phyloP scores from a whole-genome alignment of 30 jellyfish, hydroid and myxozoan species.

The Catostylus mosaicus region DNA sequence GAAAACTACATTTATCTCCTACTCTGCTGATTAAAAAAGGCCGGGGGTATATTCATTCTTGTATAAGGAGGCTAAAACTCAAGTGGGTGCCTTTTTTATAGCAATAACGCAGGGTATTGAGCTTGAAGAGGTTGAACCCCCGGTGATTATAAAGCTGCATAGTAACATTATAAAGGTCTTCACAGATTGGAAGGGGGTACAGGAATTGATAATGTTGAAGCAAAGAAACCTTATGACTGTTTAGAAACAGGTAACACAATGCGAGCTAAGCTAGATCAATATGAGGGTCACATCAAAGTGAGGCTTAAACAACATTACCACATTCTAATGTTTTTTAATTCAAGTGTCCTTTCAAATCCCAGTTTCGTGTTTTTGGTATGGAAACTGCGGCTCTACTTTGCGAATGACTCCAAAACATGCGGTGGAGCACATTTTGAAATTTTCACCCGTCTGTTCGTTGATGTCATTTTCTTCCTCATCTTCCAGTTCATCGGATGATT shows the following conservation, averaged over 20 bases:
- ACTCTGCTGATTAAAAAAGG: too few species aligned
- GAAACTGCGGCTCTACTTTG: not conserved
- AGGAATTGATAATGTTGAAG: not conserved
- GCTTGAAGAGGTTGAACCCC: too few species aligned
- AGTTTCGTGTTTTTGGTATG: not conserved
- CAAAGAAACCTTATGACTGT: not conserved
- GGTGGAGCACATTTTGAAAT: not conserved
- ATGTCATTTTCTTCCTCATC: not conserved
- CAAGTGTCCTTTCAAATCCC: not conserved
- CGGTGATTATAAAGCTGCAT: too few species aligned
- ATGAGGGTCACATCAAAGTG: not conserved
- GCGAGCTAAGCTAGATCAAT: not conserved
- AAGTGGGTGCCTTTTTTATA: too few species aligned
- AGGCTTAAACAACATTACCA: too few species aligned
- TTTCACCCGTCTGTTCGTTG: not conserved
- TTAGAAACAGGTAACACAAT: not conserved
- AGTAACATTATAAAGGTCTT: not conserved
- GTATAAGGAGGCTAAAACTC: too few species aligned
- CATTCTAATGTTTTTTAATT: too few species aligned
- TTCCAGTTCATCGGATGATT: too few species aligned
- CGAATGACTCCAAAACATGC: conserved; percentile 1
- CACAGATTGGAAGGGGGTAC: not conserved
- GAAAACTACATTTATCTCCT: too few species aligned
- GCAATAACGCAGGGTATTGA: too few species aligned
- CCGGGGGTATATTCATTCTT: too few species aligned